Base-by-base conservation (phyloP, 2,797 vertebrate species). In the Hylomyscus alleni region DNA sequence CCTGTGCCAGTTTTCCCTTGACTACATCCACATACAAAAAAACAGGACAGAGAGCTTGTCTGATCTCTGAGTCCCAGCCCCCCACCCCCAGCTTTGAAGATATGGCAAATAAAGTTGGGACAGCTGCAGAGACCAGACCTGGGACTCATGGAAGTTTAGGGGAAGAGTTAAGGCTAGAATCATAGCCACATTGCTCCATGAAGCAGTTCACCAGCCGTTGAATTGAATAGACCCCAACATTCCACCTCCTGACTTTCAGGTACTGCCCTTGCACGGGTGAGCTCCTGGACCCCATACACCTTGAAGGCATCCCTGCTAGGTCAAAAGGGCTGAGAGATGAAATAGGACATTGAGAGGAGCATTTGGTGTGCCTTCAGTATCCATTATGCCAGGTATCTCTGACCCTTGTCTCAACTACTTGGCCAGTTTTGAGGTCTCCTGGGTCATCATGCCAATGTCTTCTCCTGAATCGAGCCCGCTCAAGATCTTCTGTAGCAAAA, bases 371-470 rank as follows among this genome's bases (percentile, higher is more conserved):
- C 2, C 31, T 10, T 65, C 31, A 11, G 4, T 5, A 24, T 60
- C 10, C 22, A 3, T 9, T 0, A 65, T 0, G 1, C 44, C 5
- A 2, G 19, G 2, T 56, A 34, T 37, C 37, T 56, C 65, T 11
- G 15, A 54, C 76, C 37, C 67, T 62, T 87, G 76, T 12, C 54
- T 82, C 7, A 77, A 69, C 87, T 9, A 0, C n/a, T 50, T 37
- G 3, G 20, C 31, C 52, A 31, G 15, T 50, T 56, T 34, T 37
- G 67, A 88, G 40, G 65, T 67, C 44, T 86, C 78, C 58, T n/a
- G 29, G 34, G 11, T 34, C 58, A 29, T 84, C 69, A 15, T 44
- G 14, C 40, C 40, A 2, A 14, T 31, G 56, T 40, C 54, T 34
- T 54, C 34, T 88, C 29, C 78, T 75, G 69, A 50, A 82, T 82